Evolutionary conservation across 1,140 invertebrate species (phyloP).

Genomic region (Drosophila ohnishii): DNA sequence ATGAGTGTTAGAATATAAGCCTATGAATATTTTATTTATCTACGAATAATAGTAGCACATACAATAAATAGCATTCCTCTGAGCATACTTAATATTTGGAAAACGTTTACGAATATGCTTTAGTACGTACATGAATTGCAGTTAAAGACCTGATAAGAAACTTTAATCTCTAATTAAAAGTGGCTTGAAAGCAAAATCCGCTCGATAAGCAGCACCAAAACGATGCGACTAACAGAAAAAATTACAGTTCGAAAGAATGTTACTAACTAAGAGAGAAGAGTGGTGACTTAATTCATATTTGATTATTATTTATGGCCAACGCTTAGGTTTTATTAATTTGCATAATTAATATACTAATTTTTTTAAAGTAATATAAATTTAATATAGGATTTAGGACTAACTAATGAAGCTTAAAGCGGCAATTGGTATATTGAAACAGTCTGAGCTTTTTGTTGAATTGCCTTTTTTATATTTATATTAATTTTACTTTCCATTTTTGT

Average conservation of each 20-base stretch:
- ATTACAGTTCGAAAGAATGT: slow-evolving; percentile 68
- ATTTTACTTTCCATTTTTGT: no score
- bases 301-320: background rate
- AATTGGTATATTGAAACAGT: no score
- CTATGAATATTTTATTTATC: background rate
- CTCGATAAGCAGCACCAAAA: slow-evolving; percentile 66
- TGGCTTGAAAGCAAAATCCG: slow-evolving; percentile 68
- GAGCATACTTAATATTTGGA: background rate
- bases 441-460: no score
- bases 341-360: background rate
- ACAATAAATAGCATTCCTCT: background rate
- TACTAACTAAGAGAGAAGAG: slow-evolving; percentile 10
- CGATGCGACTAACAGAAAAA: slow-evolving; percentile 60
- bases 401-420: background rate
- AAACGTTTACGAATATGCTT: slow-evolving; percentile 4
- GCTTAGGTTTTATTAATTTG: background rate
- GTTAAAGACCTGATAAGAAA: slow-evolving; percentile 68
- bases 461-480: no score
- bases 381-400: background rate
- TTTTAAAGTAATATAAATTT: background rate
- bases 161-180: slow-evolving; percentile 73
- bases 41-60: background rate
- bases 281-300: background rate
- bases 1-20: no score
- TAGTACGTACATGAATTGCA: slow-evolving; percentile 57